Conservation (phyloP, 2,888 invertebrate genomes). For the Cheilosia vernalis region DNA sequence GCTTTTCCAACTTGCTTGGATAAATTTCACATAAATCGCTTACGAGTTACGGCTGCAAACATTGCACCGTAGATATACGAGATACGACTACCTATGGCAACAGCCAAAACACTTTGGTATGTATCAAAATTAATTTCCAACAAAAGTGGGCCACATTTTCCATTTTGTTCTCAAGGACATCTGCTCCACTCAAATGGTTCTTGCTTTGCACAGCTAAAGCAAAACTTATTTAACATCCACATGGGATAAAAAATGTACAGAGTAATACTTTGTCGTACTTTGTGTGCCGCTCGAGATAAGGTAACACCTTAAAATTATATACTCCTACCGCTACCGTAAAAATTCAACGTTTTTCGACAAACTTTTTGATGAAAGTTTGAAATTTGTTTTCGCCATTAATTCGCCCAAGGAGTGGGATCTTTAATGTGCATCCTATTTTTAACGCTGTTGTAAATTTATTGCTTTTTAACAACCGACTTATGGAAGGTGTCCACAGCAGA, state of each 20-base stretch:
- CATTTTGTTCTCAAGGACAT: conserved; percentile 52
- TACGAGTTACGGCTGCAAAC: neutral
- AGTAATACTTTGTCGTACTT: conserved; percentile 48
- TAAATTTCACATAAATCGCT: neutral
- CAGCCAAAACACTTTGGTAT: neutral
- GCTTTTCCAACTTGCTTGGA: too few species aligned
- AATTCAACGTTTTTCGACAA: conserved; percentile 53
- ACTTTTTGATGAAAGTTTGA: conserved; percentile 67
- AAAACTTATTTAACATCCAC: conserved; percentile 48
- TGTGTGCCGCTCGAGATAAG: conserved; percentile 37
- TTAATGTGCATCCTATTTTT: conserved; percentile 45
- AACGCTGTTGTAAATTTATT: conserved; percentile 8
- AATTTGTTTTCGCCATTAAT: conserved; percentile 63
- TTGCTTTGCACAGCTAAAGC: conserved; percentile 25
- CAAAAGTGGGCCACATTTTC: conserved; percentile 32
- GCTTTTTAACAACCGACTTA: conserved; percentile 22
- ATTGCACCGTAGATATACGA: neutral
- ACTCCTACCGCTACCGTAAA: conserved; percentile 19
- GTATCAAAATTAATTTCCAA: conserved; percentile 12
- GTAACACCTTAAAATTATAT: conserved; percentile 52
- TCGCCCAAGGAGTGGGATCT: conserved; percentile 21
- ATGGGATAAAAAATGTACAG: conserved; percentile 17
- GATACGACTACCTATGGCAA: neutral
- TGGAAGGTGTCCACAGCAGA: neutral
- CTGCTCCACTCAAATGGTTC: conserved; percentile 47